A percentile compares a stretch with the other conserved stretches of the same genome.
phyloP scores from a whole-genome alignment of 1,140 invertebrate species.

The Drosophila hydei region DNA sequence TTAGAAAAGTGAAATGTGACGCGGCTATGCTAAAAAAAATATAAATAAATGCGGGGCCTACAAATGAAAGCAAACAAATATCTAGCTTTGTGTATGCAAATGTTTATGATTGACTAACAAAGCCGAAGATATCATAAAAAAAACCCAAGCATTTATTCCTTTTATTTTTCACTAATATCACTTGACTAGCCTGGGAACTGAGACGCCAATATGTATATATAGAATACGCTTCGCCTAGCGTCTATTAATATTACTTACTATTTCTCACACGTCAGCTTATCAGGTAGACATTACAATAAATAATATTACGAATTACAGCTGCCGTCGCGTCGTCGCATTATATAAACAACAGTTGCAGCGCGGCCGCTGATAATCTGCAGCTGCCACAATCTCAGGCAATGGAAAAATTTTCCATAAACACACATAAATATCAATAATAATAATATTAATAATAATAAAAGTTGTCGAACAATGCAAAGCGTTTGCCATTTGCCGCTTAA shows the following conservation, averaged over 20 bases:
- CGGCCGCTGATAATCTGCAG: slow-evolving; percentile 57
- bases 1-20: slow-evolving; percentile 74
- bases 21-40: slow-evolving; percentile 60
- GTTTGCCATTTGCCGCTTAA: slow-evolving; percentile 18
- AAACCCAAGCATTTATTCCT: not conserved
- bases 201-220: not conserved
- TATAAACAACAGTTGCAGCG: slow-evolving; percentile 18
- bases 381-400: slow-evolving; percentile 38
- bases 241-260: slow-evolving; percentile 60
- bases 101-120: slow-evolving; percentile 63
- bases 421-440: slow-evolving; percentile 31
- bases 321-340: slow-evolving; percentile 21
- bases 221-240: slow-evolving; percentile 5
- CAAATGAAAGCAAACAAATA: slow-evolving; percentile 46
- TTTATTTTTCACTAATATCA: slow-evolving; percentile 12
- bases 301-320: slow-evolving; percentile 37
- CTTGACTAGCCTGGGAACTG: slow-evolving; percentile 10
- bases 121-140: slow-evolving; percentile 20
- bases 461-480: slow-evolving; percentile 14
- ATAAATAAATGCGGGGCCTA: slow-evolving; percentile 23
- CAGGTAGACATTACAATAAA: slow-evolving; percentile 61
- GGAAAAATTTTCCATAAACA: slow-evolving; percentile 36
- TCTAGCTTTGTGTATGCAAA: slow-evolving; percentile 67
- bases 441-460: slow-evolving; percentile 5
- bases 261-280: slow-evolving; percentile 64